These are phyloP conservation scores for Dryococelus australis DNA, from an alignment of 2,888 invertebrate genomes.

Conservation along the genomic window DNA sequence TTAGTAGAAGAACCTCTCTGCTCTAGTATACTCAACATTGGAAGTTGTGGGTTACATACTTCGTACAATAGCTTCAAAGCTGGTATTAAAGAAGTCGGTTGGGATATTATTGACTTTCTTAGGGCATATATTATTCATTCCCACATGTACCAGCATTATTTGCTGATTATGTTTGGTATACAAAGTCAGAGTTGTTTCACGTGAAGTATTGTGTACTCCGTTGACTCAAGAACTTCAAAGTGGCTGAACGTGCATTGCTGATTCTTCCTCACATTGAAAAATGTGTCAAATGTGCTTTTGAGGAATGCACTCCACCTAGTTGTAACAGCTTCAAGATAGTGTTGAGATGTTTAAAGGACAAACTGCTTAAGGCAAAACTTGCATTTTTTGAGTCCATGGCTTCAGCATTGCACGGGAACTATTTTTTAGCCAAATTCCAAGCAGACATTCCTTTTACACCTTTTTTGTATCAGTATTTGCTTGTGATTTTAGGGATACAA, in stretches of 20 bases:
- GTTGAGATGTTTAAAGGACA: neutral
- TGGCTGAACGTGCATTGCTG: no score
- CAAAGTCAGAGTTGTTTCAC: no score
- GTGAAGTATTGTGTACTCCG: no score
- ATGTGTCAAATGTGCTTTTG: neutral
- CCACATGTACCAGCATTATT: neutral
- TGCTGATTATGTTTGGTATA: neutral
- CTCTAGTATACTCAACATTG: neutral
- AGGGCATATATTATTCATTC: neutral
- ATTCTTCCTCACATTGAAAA: neutral
- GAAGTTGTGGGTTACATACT: slow-evolving; percentile 3
- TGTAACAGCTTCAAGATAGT: neutral
- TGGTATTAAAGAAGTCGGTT: neutral
- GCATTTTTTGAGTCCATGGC: no score
- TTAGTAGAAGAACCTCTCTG: neutral
- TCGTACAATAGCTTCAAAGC: neutral
- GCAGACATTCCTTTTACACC: neutral
- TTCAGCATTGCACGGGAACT: no score
- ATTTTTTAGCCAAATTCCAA: no score
- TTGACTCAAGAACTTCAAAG: no score
- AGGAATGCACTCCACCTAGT: neutral
- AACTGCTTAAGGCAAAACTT: neutral
- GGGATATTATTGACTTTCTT: neutral
- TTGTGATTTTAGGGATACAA: neutral
- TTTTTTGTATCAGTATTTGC: neutral